A percentile compares a stretch with the other conserved stretches of the same genome.
Conservation (phyloP, 1,140 invertebrate genomes). For the Trachymyrmex septentrionalis region DNA sequence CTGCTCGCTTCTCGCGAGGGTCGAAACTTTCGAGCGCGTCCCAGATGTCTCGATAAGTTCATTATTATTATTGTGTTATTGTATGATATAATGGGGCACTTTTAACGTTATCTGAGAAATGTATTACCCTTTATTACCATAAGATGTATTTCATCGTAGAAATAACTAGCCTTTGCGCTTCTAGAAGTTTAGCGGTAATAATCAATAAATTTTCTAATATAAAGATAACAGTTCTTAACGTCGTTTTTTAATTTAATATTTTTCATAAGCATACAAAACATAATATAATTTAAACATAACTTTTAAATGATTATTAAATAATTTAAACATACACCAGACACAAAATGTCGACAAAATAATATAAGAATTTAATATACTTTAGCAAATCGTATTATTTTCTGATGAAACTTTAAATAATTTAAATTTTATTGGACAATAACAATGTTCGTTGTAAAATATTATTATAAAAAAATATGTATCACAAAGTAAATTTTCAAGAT, state of each 20-base stretch:
- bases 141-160: neutral
- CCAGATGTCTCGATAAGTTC: slow-evolving; percentile 52
- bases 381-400: neutral
- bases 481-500: neutral
- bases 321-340: neutral
- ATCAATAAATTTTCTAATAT: slow-evolving; percentile 6
- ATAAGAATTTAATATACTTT: slow-evolving; percentile 4
- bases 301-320: neutral
- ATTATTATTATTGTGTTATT: slow-evolving; percentile 54
- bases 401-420: neutral
- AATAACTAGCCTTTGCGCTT: neutral
- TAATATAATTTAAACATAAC: neutral
- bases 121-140: slow-evolving; percentile 17
- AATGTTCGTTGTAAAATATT: neutral
- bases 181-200: neutral
- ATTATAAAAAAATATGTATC: neutral
- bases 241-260: neutral
- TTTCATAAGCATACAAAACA: neutral
- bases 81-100: slow-evolving; percentile 26
- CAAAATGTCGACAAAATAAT: neutral
- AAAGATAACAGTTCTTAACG: neutral
- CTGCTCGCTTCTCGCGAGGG: slow-evolving; percentile 69
- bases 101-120: slow-evolving; percentile 19
- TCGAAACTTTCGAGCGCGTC: slow-evolving; percentile 53
- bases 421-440: neutral